Evolutionary conservation across 2,113 vertebrate species (phyloP).

Genomic region (Varanus komodoensis): DNA sequence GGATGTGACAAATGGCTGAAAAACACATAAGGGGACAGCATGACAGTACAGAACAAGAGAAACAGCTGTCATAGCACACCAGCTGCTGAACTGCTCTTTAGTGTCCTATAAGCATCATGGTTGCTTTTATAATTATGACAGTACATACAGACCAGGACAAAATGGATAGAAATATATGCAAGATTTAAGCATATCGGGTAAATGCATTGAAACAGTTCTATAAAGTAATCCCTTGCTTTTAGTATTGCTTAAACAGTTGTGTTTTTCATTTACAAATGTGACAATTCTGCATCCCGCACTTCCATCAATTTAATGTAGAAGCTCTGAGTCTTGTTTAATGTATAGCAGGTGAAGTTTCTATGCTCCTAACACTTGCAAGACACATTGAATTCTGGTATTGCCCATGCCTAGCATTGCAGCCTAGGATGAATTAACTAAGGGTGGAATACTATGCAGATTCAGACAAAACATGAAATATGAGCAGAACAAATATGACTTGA

Average conservation of each 20-base stretch:
- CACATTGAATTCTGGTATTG: background rate
- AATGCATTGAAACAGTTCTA: background rate
- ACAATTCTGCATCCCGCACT: background rate
- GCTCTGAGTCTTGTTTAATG: background rate
- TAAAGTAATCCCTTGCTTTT: background rate
- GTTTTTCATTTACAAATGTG: background rate
- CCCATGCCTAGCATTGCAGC: background rate
- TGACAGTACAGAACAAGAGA: slow-evolving; percentile 35
- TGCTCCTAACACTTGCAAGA: background rate
- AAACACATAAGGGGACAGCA: slow-evolving; percentile 35
- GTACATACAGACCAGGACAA: background rate
- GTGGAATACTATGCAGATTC: no score
- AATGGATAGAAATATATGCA: background rate
- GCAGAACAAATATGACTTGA: background rate
- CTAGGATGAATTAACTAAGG: background rate
- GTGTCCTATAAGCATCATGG: slow-evolving; percentile 28
- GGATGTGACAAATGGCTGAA: slow-evolving; percentile 40
- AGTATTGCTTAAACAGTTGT: background rate
- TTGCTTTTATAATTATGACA: background rate
- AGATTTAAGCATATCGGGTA: background rate
- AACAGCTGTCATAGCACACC: slow-evolving; percentile 38
- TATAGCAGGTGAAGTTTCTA: background rate
- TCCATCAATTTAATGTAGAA: background rate
- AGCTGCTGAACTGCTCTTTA: slow-evolving; percentile 29
- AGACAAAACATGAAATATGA: background rate